These are phyloP conservation scores for Heliconius erato DNA, from an alignment of 2,888 invertebrate species.

Conservation along the genomic window DNA sequence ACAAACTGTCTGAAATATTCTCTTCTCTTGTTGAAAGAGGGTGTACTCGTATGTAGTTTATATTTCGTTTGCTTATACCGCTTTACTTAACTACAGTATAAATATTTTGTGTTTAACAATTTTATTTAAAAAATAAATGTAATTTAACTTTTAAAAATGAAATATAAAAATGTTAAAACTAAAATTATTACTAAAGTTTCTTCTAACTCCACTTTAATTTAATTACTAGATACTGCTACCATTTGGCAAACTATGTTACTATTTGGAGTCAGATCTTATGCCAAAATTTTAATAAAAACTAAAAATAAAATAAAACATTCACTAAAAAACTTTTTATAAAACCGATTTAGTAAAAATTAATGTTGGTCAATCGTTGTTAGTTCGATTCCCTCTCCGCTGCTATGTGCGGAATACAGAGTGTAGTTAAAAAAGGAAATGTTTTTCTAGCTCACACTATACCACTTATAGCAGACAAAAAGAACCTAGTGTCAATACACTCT, in stretches of 20 bases:
- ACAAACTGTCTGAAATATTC: conserved; percentile 1
- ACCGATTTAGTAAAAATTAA: background rate
- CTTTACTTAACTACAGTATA: background rate
- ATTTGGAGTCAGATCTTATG: background rate
- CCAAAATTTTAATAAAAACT: background rate
- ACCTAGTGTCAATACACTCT: too few species aligned
- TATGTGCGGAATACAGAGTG: too few species aligned
- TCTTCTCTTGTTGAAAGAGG: background rate
- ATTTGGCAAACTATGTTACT: background rate
- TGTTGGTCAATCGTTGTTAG: background rate
- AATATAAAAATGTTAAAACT: background rate
- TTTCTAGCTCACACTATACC: too few species aligned
- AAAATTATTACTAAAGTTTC: background rate
- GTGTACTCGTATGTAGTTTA: background rate
- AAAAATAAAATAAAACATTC: background rate
- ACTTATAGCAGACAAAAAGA: too few species aligned
- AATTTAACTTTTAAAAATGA: background rate
- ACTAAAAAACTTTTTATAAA: background rate
- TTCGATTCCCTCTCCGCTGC: too few species aligned
- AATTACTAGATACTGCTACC: background rate
- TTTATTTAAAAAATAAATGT: too few species aligned
- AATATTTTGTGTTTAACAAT: too few species aligned
- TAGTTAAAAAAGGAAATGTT: too few species aligned
- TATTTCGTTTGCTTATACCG: background rate
- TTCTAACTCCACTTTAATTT: background rate